A percentile compares a stretch with the other conserved stretches of the same genome.
Evolutionary conservation across 2,113 vertebrate species (phyloP).

Genomic region (Megaceryle torquata): DNA sequence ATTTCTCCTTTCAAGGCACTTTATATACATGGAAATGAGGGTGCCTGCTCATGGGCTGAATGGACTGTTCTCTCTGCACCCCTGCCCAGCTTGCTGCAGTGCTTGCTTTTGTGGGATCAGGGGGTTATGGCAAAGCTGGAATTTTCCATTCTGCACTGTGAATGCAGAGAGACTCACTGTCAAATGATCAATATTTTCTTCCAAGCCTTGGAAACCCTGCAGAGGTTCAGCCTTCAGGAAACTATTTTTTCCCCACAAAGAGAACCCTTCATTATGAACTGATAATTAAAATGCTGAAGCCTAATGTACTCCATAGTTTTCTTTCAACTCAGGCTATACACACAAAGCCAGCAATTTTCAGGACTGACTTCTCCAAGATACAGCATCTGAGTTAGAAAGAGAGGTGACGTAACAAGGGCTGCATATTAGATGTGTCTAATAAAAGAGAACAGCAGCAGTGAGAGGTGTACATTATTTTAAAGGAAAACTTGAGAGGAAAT

Average conservation of each 20-base stretch:
- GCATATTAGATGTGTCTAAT: conserved; percentile 25
- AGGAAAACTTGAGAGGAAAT: not conserved
- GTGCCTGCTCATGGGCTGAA: not conserved
- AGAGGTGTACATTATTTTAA: not conserved
- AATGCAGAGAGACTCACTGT: conserved; percentile 34
- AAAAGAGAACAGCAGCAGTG: not conserved
- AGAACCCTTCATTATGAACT: conserved; percentile 61
- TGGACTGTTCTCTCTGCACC: not conserved
- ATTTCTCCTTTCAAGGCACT: not conserved
- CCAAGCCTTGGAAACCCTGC: conserved; percentile 58
- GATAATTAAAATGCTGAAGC: conserved; percentile 67
- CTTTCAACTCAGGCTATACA: conserved; percentile 26
- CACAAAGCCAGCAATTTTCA: not conserved
- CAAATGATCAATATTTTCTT: conserved; percentile 37
- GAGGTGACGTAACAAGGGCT: conserved; percentile 23
- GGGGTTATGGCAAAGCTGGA: conserved; percentile 35
- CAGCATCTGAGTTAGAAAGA: not conserved
- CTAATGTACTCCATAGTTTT: not conserved
- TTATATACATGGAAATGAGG: not conserved
- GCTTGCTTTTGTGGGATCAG: not conserved
- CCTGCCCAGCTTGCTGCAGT: not conserved
- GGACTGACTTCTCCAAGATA: not conserved
- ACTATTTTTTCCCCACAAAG: conserved; percentile 44
- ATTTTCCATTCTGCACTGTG: conserved; percentile 57
- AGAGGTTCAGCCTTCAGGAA: conserved; percentile 62